Evolutionary conservation across 2,888 invertebrate species (phyloP).

Genomic region (Camponotus fellah): DNA sequence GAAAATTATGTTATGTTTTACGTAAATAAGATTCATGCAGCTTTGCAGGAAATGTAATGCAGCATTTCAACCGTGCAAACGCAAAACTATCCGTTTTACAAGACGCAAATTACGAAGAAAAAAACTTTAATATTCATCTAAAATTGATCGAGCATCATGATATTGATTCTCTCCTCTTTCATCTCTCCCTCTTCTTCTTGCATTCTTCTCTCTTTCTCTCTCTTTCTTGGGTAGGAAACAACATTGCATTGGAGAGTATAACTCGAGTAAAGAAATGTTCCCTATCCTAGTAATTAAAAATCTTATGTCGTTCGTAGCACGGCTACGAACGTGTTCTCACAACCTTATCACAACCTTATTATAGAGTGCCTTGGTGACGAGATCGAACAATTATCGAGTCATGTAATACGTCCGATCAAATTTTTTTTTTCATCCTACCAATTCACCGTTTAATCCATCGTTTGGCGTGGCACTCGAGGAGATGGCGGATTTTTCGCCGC

Average conservation of each 20-base stretch:
- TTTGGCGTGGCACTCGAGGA: constrained; percentile 67
- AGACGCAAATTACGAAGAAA: not conserved
- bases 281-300: constrained; percentile 78
- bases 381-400: constrained; percentile 51
- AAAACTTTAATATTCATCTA: not conserved
- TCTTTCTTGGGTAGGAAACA: constrained; percentile 65
- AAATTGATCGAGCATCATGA: not conserved
- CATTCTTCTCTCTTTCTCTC: not conserved
- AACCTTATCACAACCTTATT: constrained; percentile 86
- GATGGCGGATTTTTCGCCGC: constrained; percentile 58
- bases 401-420: constrained; percentile 6
- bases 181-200: not conserved
- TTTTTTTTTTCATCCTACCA: constrained; percentile 23
- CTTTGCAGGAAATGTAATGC: constrained; percentile 8
- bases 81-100: constrained; percentile 25
- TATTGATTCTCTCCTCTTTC: not conserved
- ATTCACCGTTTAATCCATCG: constrained; percentile 42
- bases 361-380: constrained; percentile 81
- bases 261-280: constrained; percentile 68
- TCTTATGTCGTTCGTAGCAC: constrained; percentile 82
- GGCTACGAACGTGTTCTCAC: constrained; percentile 84
- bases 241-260: constrained; percentile 61
- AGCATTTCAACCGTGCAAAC: not conserved
- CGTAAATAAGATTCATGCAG: constrained; percentile 18
- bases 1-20: not conserved